These are phyloP conservation scores for Sphaerodactylus townsendi DNA, from an alignment of 2,113 vertebrate species.

Conservation along the genomic window DNA sequence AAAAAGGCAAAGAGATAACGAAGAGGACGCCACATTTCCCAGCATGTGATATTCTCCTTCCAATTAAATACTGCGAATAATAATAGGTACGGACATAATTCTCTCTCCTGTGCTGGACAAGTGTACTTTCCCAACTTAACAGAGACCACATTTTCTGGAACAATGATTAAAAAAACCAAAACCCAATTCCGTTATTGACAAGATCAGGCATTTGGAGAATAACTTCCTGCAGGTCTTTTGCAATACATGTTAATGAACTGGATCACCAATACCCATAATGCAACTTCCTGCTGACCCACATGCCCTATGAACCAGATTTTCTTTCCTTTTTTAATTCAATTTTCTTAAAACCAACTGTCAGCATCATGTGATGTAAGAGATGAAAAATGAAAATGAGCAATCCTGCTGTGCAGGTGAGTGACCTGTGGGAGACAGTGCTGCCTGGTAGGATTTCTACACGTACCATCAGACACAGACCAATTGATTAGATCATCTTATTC, in stretches of 20 bases:
- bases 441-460: constrained; percentile 80
- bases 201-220: constrained; percentile 65
- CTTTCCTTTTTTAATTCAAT: constrained; percentile 74
- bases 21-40: constrained; percentile 15
- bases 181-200: constrained; percentile 65
- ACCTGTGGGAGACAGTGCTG: constrained; percentile 83
- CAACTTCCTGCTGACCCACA: constrained; percentile 78
- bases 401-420: constrained; percentile 82
- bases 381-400: constrained; percentile 82
- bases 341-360: constrained; percentile 82
- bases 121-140: constrained; percentile 42
- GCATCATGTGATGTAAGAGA: constrained; percentile 78
- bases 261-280: constrained; percentile 79
- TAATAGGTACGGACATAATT: neutral
- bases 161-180: constrained; percentile 41
- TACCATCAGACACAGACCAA: constrained; percentile 85
- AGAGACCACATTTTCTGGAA: constrained; percentile 43
- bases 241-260: constrained; percentile 83
- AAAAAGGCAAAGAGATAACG: neutral
- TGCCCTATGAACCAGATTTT: constrained; percentile 81
- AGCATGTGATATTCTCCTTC: neutral
- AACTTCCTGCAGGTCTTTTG: constrained; percentile 67
- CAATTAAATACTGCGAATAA: constrained; percentile 41
- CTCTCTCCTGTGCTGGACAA: neutral
- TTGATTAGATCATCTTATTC: constrained; percentile 88